These are phyloP conservation scores for Drosophila nigricruria DNA, from an alignment of 2,888 invertebrate genomes.

Conservation along the genomic window DNA sequence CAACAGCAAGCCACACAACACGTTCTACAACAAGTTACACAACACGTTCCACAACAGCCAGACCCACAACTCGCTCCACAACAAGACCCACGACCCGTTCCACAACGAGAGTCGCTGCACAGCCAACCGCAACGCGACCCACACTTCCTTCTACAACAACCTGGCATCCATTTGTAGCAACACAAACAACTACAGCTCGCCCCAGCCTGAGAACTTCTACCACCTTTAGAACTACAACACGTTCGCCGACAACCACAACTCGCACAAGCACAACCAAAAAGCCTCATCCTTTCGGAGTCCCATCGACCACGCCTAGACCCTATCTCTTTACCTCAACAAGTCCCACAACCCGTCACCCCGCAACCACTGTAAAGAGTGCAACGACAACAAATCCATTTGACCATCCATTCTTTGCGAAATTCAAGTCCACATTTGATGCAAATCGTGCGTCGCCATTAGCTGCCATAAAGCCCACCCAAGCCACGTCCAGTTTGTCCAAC, in stretches of 20 bases:
- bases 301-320: slow-evolving; percentile 61
- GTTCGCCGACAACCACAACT: slow-evolving; percentile 2
- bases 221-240: slow-evolving; percentile 7
- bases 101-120: slow-evolving; percentile 14
- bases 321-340: slow-evolving; percentile 59
- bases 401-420: slow-evolving; percentile 68
- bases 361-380: slow-evolving; percentile 31
- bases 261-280: slow-evolving; percentile 2
- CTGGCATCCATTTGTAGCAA: slow-evolving; percentile 11
- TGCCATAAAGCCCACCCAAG: slow-evolving; percentile 25
- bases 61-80: slow-evolving; percentile 3
- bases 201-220: slow-evolving; percentile 6
- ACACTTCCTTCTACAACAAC: slow-evolving; percentile 29
- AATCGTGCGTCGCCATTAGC: background rate
- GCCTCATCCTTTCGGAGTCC: background rate
- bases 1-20: background rate
- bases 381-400: slow-evolving; percentile 50
- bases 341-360: slow-evolving; percentile 32
- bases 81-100: slow-evolving; percentile 18
- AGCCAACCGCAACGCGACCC: slow-evolving; percentile 4
- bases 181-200: slow-evolving; percentile 1
- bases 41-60: slow-evolving; percentile 14
- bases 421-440: slow-evolving; percentile 46
- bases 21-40: background rate
- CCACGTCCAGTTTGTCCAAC: slow-evolving; percentile 13